Evolutionary conservation across 2,888 invertebrate genomes (phyloP).

Genomic region (Tiliacea aurago): DNA sequence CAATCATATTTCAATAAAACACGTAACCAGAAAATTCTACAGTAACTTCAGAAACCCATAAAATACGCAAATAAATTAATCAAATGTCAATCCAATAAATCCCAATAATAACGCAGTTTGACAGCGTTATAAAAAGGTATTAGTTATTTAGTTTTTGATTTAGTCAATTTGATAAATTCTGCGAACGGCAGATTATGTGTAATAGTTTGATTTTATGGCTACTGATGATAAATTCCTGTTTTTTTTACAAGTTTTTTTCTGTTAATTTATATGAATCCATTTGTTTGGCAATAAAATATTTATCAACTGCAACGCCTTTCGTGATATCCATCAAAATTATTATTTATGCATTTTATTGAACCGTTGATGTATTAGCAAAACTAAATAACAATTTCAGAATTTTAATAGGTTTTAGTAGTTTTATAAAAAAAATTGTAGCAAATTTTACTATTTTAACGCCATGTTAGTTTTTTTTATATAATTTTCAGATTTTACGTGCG

Average conservation of each 20-base stretch:
- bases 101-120: not conserved
- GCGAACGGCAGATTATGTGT: not conserved
- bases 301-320: not conserved
- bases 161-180: not conserved
- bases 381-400: too few species aligned
- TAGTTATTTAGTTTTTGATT: conserved; percentile 14
- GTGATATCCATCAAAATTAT: not conserved
- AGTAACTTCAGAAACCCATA: not conserved
- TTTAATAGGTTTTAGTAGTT: too few species aligned
- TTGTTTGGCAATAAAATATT: not conserved
- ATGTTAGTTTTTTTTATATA: too few species aligned
- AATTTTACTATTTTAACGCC: too few species aligned
- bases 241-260: not conserved
- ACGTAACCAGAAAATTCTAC: not conserved
- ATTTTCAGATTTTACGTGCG: not conserved
- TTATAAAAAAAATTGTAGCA: too few species aligned
- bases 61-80: conserved; percentile 21
- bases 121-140: not conserved
- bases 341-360: not conserved
- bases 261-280: not conserved
- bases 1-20: conserved; percentile 25
- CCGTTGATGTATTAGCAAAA: too few species aligned
- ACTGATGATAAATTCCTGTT: not conserved
- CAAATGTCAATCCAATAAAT: conserved; percentile 1
- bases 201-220: conserved; percentile 12